Base-by-base conservation (phyloP, 2,113 vertebrate genomes). In the Puntigrus tetrazona region DNA sequence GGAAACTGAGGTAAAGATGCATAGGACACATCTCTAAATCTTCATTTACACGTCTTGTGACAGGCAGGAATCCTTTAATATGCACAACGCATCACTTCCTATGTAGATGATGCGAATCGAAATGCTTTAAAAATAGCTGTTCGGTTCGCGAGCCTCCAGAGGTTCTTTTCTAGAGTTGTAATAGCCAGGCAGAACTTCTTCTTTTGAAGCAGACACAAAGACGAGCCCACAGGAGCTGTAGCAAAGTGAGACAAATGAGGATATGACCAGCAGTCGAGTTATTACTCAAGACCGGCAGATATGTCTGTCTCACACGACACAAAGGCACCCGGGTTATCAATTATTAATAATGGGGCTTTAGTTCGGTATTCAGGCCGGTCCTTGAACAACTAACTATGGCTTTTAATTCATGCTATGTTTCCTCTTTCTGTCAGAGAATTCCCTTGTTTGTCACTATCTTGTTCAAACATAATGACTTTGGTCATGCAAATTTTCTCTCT, bases 301-400 rank as follows among this genome's bases (percentile, higher is more conserved):
- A 84, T 87, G 85, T 80, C 89, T 83, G 78, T 89, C 92, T 86
- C 86, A 87, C 81, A 87, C 83, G 84, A 82, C 83, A 89, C 90
- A 85, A 80, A 84, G 59, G 88, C 87, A 81, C 85, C 65, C 2
- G 31, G 83, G 65, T 92, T 88, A 92, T 94, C 88, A 91, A 93
- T 90, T 89, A 92, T 93, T 91, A 55, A 93, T 84, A 16, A 50
- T 59, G 22, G 79, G 57, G 57, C 20, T 67, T 70, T 38, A 41
- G 59, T 63, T 59, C 70, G 47, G 69, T 52, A 31, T 73, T 78
- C 50, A 3, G 18, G 31, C 22, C 25, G 65, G 45, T 43, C 25
- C 74, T 70, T 50, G 31, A 78, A 78, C 22, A 31, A 59, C 22
- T 77, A 65, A 85, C 67, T 78, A 55, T 52, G 80, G 3, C 14